Evolutionary conservation across 1,140 invertebrate species (phyloP), one percentile per base, ranked within the genome.

Genomic region (Trigoniulus corallinus): DNA sequence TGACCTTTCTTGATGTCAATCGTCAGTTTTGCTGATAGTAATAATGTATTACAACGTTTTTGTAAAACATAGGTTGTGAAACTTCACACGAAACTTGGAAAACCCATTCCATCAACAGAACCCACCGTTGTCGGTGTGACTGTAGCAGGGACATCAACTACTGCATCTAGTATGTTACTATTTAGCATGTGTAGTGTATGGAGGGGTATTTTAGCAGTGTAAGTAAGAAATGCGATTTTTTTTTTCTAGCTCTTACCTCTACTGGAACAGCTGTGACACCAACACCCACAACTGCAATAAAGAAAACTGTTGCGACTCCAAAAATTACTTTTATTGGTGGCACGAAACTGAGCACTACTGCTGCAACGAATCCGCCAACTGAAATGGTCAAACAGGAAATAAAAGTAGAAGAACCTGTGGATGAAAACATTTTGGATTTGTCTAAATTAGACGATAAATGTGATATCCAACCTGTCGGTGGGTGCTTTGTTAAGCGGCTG

Each of bases 91-190:
- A 93, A 92, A 70, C 74, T 98, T 13, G 93, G 94, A 26, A 98
- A 98, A 66, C 91, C 92, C 1, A 95, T 98, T 61, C 94, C 93
- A 4, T 87, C 87, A 24, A 81, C 85, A 26, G 89, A 93, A 67
- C 89, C 91, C n/a, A 87, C 86, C 53, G 81, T 87, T 49, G 68
- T 86, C 2, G 55, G 54, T 15, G 56, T 55, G 10, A 55, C 52
- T 10, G 57, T 58, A n/a, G 60, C 55, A 20, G 54, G 52, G 2
- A 55, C 55, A 12, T 51, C 57, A 13, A 56, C 57, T 15, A 39
- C 51, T 49, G 39, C 40, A 7, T 34, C 29, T 43, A 22, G 15
- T 43, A 20, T 22, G 10, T 39, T 39, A 10, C 34, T 39, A 39
- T 39, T 39, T 39, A 39, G 34, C 34, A 39, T n/a, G 10, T 39